A percentile compares a stretch with the other conserved stretches of the same genome.
These are phyloP conservation scores for Melipona bicolor DNA, from an alignment of 2,888 invertebrate species.

Conservation along the genomic window DNA sequence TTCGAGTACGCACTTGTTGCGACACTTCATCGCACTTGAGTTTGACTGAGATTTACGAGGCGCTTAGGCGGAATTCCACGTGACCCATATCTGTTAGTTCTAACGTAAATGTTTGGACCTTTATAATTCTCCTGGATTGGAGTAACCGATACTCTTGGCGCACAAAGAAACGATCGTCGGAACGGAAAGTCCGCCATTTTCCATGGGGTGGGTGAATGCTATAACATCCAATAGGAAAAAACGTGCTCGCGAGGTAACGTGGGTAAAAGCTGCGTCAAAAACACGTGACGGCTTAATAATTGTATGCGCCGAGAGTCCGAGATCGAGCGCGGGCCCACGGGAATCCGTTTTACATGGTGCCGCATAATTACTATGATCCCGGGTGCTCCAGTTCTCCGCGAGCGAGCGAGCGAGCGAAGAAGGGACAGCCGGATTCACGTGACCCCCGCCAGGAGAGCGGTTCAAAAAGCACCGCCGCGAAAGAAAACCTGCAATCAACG, in stretches of 20 bases:
- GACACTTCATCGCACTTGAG: no score
- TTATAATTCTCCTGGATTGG: no score
- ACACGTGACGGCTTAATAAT: slow-evolving; percentile 77
- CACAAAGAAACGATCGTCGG: neutral
- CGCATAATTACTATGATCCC: slow-evolving; percentile 79
- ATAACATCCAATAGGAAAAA: no score
- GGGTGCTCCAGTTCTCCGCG: slow-evolving; percentile 77
- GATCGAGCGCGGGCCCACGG: slow-evolving; percentile 64
- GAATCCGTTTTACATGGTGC: slow-evolving; percentile 76
- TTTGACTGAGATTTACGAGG: no score
- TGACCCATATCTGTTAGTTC: no score
- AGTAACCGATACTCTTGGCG: no score
- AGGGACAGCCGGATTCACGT: slow-evolving; percentile 65
- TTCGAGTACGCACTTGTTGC: no score
- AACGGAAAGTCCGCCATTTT: neutral
- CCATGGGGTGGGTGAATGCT: neutral
- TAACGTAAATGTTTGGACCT: no score
- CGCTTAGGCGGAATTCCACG: no score
- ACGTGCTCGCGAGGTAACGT: slow-evolving; percentile 29
- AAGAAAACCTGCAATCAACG: slow-evolving; percentile 78
- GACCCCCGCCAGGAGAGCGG: slow-evolving; percentile 63
- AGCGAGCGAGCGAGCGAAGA: slow-evolving; percentile 37
- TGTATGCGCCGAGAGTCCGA: slow-evolving; percentile 41
- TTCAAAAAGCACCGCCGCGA: slow-evolving; percentile 65
- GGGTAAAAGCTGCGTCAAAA: slow-evolving; percentile 60